Evolutionary conservation across 2,797 vertebrate species (phyloP).

Genomic region (Lycodopsis pacificus): DNA sequence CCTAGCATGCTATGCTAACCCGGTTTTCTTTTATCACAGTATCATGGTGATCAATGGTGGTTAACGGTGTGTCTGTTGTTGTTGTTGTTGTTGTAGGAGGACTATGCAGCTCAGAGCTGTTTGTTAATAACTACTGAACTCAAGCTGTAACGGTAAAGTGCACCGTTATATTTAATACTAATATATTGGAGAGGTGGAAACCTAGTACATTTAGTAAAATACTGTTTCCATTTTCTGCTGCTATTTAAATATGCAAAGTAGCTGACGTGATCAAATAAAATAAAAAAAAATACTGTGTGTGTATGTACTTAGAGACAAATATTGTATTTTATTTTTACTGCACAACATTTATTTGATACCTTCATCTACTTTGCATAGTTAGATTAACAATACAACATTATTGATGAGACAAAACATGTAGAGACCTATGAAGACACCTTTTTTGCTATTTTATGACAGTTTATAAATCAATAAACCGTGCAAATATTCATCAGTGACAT

Average conservation of each 20-base stretch:
- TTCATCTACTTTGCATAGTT: background rate
- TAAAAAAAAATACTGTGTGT: no score
- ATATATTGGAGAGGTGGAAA: no score
- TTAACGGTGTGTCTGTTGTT: background rate
- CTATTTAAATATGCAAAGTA: no score
- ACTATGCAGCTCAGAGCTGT: slow-evolving; percentile 44
- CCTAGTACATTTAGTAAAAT: background rate
- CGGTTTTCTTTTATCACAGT: no score
- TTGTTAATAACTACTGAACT: slow-evolving; percentile 14
- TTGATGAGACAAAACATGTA: no score
- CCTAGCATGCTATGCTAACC: slow-evolving; percentile 13
- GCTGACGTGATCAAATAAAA: no score
- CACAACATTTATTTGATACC: background rate
- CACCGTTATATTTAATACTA: background rate
- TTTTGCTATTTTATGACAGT: no score
- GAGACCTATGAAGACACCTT: no score
- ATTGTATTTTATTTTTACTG: background rate
- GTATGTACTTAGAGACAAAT: background rate
- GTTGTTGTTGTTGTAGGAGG: slow-evolving; percentile 22
- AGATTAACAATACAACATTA: background rate
- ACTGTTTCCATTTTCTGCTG: background rate
- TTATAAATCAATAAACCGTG: no score
- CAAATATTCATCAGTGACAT: no score
- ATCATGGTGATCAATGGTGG: background rate
- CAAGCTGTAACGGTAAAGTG: slow-evolving; percentile 42